These are phyloP conservation scores for Stenodema calcarata DNA, from an alignment of 2,888 invertebrate genomes.

Conservation along the genomic window DNA sequence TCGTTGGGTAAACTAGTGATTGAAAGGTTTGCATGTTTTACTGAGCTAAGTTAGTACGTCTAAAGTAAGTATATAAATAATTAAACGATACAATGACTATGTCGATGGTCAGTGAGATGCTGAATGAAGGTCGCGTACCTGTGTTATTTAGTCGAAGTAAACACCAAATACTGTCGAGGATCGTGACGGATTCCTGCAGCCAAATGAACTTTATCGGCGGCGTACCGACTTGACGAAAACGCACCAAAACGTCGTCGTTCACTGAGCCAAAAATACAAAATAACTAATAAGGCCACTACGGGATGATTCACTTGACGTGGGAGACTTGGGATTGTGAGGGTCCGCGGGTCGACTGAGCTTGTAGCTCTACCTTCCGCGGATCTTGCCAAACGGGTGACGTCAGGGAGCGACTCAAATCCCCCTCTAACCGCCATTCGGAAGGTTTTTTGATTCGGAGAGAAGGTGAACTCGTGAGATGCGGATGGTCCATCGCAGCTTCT, in stretches of 20 bases:
- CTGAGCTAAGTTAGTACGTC: too few species aligned
- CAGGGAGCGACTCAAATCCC: neutral
- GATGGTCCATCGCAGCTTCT: slow-evolving; percentile 12
- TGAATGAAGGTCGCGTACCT: too few species aligned
- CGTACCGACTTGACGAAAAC: neutral
- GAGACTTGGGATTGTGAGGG: neutral
- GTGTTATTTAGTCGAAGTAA: too few species aligned
- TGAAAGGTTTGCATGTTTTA: too few species aligned
- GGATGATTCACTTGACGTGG: neutral
- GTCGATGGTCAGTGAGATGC: too few species aligned
- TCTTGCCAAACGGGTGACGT: slow-evolving; percentile 46
- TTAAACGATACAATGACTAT: too few species aligned
- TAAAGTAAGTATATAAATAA: too few species aligned
- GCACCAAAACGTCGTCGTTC: neutral
- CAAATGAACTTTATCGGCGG: too few species aligned
- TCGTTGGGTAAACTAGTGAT: too few species aligned
- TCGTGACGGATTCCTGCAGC: too few species aligned
- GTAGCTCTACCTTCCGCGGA: slow-evolving; percentile 6
- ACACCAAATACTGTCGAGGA: too few species aligned
- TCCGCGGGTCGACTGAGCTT: slow-evolving; percentile 13
- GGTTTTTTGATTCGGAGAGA: neutral
- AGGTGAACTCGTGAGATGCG: neutral
- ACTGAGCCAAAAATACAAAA: neutral
- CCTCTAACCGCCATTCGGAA: neutral
- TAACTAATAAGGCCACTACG: neutral